Evolutionary conservation across 2,797 vertebrate species (phyloP).

Genomic region (Sparidentex hasta): DNA sequence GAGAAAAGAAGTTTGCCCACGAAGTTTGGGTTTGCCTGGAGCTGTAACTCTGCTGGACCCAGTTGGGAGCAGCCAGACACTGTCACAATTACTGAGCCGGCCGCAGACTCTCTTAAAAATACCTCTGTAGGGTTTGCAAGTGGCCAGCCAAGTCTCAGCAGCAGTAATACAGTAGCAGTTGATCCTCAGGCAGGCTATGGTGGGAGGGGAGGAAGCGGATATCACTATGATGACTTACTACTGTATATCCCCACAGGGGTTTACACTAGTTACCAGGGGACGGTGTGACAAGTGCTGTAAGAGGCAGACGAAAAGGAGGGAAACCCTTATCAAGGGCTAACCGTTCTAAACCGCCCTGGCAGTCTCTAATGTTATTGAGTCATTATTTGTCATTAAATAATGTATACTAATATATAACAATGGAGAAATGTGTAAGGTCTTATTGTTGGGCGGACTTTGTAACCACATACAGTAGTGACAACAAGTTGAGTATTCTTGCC

Average conservation of each 20-base stretch:
- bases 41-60: conserved; percentile 70
- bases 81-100: conserved; percentile 80
- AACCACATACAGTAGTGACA: background rate
- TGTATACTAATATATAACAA: background rate
- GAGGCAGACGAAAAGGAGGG: conserved; percentile 6
- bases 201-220: conserved; percentile 58
- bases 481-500: background rate
- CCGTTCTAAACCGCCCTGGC: background rate
- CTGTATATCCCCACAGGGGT: conserved; percentile 35
- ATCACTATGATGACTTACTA: conserved; percentile 53
- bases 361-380: background rate
- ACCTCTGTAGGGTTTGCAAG: conserved; percentile 78
- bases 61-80: conserved; percentile 80
- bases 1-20: conserved; percentile 66
- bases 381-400: background rate
- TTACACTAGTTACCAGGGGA: conserved; percentile 25
- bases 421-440: background rate
- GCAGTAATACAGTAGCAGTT: conserved; percentile 73
- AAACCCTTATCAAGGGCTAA: background rate
- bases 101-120: conserved; percentile 88
- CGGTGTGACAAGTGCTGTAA: conserved; percentile 30
- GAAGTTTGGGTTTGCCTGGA: conserved; percentile 67
- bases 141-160: conserved; percentile 77
- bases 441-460: background rate
- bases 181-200: conserved; percentile 55